Evolutionary conservation across 1,140 invertebrate species (phyloP).

Genomic region (Papilio polyxenes): DNA sequence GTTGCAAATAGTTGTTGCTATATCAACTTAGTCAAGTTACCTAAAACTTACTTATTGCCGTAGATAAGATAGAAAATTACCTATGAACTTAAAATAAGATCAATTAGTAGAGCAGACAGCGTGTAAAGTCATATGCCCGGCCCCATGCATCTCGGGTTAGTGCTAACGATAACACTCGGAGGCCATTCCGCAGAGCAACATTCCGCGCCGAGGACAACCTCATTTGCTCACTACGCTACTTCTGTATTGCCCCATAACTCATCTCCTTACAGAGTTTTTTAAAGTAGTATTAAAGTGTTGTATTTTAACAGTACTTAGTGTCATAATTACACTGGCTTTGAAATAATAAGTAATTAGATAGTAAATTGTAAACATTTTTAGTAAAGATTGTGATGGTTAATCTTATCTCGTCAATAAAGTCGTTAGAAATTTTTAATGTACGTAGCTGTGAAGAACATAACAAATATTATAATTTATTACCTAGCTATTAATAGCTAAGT

Average conservation of each 20-base stretch:
- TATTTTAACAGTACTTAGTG: not conserved
- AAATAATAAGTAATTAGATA: no score
- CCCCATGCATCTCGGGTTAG: not conserved
- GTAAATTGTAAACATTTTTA: no score
- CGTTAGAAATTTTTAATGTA: not conserved
- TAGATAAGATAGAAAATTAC: not conserved
- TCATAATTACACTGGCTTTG: not conserved
- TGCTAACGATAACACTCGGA: conserved; percentile 7
- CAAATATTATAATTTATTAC: not conserved
- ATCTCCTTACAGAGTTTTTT: not conserved
- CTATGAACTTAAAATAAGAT: not conserved
- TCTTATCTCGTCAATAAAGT: not conserved
- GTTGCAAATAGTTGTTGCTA: no score
- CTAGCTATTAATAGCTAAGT: not conserved
- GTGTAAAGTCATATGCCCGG: not conserved
- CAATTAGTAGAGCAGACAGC: not conserved
- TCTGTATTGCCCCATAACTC: not conserved
- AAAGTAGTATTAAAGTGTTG: not conserved
- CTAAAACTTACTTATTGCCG: no score
- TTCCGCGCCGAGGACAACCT: conserved; percentile 36
- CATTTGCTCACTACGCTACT: not conserved
- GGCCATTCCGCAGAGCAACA: conserved; percentile 32
- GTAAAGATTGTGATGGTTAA: not conserved
- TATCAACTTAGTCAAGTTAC: no score
- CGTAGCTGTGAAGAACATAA: not conserved